These are phyloP conservation scores for Dione vanillae DNA, from an alignment of 2,888 invertebrate species.

Conservation along the genomic window DNA sequence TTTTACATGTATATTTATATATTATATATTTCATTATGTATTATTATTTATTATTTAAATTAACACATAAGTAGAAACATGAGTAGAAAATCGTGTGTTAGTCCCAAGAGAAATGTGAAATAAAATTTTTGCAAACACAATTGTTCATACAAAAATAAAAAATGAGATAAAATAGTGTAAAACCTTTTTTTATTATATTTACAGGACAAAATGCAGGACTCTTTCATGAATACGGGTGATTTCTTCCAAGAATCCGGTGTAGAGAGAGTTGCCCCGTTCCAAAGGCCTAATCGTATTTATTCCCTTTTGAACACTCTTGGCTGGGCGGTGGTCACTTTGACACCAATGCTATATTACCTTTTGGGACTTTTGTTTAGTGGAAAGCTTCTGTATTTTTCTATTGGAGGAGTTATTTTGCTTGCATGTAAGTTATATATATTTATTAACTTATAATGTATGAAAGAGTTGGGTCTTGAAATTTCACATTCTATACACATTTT, in stretches of 20 bases:
- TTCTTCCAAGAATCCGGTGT: constrained; percentile 91
- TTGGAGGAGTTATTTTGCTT: constrained; percentile 88
- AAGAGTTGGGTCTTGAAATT: neutral
- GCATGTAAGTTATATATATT: constrained; percentile 87
- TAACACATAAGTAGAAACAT: too few species aligned
- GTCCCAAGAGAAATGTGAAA: too few species aligned
- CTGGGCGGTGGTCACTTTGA: constrained; percentile 88
- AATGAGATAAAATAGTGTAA: neutral
- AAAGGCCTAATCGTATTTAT: constrained; percentile 84
- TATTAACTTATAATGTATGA: neutral
- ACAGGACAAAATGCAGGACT: constrained; percentile 89
- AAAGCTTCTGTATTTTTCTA: constrained; percentile 87
- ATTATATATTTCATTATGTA: too few species aligned
- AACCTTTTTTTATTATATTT: constrained; percentile 47
- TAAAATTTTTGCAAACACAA: too few species aligned
- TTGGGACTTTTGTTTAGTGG: constrained; percentile 88
- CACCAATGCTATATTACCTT: constrained; percentile 89
- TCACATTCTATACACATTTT: too few species aligned
- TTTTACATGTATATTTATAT: too few species aligned
- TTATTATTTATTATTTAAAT: too few species aligned
- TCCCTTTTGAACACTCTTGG: constrained; percentile 88
- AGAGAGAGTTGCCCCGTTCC: constrained; percentile 84
- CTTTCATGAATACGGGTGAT: constrained; percentile 89
- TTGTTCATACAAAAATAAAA: too few species aligned
- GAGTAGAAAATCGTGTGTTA: too few species aligned